Evolutionary conservation across 2,113 vertebrate species (phyloP).

Genomic region (Carollia perspicillata): DNA sequence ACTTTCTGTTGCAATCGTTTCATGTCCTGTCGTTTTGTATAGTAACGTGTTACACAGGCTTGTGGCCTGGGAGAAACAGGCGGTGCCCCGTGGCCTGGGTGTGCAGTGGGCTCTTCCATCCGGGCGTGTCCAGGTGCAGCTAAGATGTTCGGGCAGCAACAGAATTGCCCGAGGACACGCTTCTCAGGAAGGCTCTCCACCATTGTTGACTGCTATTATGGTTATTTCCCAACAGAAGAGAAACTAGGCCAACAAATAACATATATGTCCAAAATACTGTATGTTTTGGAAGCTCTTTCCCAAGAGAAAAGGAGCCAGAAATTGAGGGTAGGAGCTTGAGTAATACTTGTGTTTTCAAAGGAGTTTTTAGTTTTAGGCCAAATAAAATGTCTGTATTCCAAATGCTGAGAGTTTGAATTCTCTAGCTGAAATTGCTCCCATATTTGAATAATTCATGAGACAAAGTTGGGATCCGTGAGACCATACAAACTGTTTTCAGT

Average conservation of each 20-base stretch:
- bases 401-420: background rate
- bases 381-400: background rate
- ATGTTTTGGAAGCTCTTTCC: background rate
- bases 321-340: background rate
- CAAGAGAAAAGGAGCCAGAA: background rate
- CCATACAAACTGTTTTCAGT: background rate
- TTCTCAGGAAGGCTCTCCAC: background rate
- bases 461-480: background rate
- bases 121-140: background rate
- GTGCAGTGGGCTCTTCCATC: background rate
- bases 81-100: too few relatives aligned
- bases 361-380: background rate
- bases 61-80: background rate
- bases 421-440: background rate
- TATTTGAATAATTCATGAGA: background rate
- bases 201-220: background rate
- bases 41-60: background rate
- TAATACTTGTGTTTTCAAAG: background rate
- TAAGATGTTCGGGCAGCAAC: background rate
- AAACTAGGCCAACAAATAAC: background rate
- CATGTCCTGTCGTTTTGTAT: background rate
- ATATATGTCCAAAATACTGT: background rate
- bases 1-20: background rate
- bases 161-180: background rate
- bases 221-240: background rate